A percentile compares a stretch with the other conserved stretches of the same genome.
Evolutionary conservation across 2,888 invertebrate genomes (phyloP).

Genomic region (Chromoteleia sp.): DNA sequence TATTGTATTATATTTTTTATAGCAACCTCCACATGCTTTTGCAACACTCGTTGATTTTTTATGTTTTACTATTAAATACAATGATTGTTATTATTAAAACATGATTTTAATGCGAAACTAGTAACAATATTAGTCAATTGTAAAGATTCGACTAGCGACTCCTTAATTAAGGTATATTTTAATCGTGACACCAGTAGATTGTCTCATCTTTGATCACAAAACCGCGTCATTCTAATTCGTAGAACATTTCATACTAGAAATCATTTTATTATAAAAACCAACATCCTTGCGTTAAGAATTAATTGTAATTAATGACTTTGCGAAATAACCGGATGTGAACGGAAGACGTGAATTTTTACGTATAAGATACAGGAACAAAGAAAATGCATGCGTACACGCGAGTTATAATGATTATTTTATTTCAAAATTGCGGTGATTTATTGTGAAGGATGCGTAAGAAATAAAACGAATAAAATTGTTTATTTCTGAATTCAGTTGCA

Average conservation of each 20-base stretch:
- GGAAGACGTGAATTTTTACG: slow-evolving; percentile 3
- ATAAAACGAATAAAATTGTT: slow-evolving; percentile 12
- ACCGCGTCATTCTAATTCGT: neutral
- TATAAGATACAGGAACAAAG: neutral
- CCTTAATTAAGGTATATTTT: neutral
- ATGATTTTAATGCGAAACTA: neutral
- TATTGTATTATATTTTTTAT: neutral
- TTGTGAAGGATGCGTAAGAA: slow-evolving; percentile 29
- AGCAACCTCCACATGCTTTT: neutral
- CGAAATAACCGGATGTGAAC: slow-evolving; percentile 10
- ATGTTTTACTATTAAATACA: neutral
- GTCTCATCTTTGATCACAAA: neutral
- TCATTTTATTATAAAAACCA: neutral
- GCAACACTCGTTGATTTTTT: neutral
- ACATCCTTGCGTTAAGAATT: slow-evolving; percentile 2
- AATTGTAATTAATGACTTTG: slow-evolving; percentile 18
- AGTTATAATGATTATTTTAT: neutral
- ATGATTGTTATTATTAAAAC: neutral
- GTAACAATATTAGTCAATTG: slow-evolving; percentile 6
- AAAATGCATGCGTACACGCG: slow-evolving; percentile 2
- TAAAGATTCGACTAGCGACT: neutral
- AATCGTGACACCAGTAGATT: neutral
- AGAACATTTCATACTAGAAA: neutral
- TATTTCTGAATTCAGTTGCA: neutral
- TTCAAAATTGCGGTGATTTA: slow-evolving; percentile 6